Evolutionary conservation across 2,797 vertebrate species (phyloP), one percentile per base, ranked within the genome.

Genomic region (Hydrocynus forskahlii): DNA sequence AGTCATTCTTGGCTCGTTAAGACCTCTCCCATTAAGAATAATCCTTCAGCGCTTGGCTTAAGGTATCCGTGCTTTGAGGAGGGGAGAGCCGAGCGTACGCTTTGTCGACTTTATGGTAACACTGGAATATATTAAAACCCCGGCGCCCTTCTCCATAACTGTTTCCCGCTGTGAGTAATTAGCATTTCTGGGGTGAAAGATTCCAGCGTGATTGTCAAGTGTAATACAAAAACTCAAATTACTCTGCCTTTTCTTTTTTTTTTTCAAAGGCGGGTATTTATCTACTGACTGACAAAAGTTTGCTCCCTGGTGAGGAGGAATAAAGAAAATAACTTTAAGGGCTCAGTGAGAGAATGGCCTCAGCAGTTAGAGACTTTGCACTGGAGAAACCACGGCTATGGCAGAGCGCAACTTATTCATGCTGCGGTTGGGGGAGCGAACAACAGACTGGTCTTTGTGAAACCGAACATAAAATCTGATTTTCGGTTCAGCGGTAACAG

Each of bases 131-230:
- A 89, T 86, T 88, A 86, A 52, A 87, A 88, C 83, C 80, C 82
- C 16, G 60, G 82, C 85, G 87, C 86, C 87, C 87, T 86, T 88
- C 83, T 87, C 84, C 73, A 81, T 84, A 87, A 88, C 85, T 85
- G 81, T 86, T 91, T 89, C 94, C 93, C 89, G 92, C 94, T 87
- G 92, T 90, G 93, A 91, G 89, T 88, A 91, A 94, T 94, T 95
- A 94, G 93, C 92, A 94, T 90, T 84, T 88, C 78, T 88, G 88
- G 90, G 93, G 92, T 89, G 88, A 93, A 91, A 88, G 91, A 93
- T 90, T 91, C 89, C 90, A 86, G 84, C 87, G 76, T 86, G 86
- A 88, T 86, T 85, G 84, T 88, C 84, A 88, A 86, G 82, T 85
- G 89, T 90, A 92, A 90, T 88, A 91, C 87, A 89, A 92, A 90